phyloP scores from a whole-genome alignment of 2,113 vertebrate species.

The Tichodroma muraria region DNA sequence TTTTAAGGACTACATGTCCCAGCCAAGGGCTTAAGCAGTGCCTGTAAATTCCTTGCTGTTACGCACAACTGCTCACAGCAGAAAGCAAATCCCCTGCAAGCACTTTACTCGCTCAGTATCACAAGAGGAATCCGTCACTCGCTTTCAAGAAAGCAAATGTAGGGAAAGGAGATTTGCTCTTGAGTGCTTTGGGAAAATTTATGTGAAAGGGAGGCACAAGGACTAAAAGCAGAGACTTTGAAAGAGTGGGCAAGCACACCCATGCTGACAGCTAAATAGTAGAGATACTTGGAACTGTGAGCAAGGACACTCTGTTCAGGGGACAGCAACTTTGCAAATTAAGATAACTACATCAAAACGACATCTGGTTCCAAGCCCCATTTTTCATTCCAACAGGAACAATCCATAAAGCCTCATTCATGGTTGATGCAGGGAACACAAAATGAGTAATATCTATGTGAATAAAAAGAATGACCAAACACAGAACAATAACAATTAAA shows the following conservation, averaged over 20 bases:
- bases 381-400: background rate
- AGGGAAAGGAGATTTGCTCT: background rate
- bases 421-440: background rate
- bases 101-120: background rate
- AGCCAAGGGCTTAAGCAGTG: background rate
- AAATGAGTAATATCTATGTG: background rate
- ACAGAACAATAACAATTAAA: background rate
- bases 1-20: background rate
- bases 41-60: background rate
- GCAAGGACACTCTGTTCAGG: constrained; percentile 29
- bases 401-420: background rate
- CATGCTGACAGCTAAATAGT: background rate
- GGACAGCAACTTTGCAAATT: constrained; percentile 1
- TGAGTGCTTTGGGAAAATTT: constrained; percentile 17
- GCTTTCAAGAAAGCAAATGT: background rate
- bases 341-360: constrained; percentile 5
- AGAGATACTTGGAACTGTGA: background rate
- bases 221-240: background rate
- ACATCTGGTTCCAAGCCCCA: background rate
- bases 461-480: background rate
- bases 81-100: constrained; percentile 9
- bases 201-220: background rate
- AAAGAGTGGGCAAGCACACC: background rate
- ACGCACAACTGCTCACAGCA: background rate
- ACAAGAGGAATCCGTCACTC: background rate